Evolutionary conservation across 2,888 invertebrate genomes (phyloP).

Genomic region (Homarus gammarus): DNA sequence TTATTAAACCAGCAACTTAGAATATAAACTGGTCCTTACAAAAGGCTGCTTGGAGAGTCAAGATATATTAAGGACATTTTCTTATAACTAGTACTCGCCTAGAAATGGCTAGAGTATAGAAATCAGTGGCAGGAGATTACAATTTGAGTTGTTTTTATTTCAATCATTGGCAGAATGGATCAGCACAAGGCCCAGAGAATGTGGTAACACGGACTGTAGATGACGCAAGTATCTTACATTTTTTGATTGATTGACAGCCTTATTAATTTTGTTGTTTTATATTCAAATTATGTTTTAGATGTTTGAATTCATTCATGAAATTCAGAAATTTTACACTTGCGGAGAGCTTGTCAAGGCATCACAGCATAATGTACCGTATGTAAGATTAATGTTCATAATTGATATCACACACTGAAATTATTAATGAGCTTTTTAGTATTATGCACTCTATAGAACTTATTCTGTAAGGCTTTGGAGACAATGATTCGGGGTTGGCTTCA

Average conservation of each 20-base stretch:
- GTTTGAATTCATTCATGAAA: conserved; percentile 22
- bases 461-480: not conserved
- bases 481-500: not conserved
- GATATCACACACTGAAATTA: not conserved
- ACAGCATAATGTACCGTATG: not conserved
- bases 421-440: not conserved
- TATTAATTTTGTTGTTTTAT: conserved; percentile 10
- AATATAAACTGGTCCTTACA: too few relatives aligned
- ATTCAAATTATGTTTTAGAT: conserved; percentile 20
- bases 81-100: conserved; percentile 2
- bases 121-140: conserved; percentile 18
- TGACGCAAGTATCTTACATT: conserved; percentile 37
- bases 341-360: conserved; percentile 26
- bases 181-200: conserved; percentile 40
- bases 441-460: not conserved
- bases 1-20: too few relatives aligned
- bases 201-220: conserved; percentile 50
- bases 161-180: conserved; percentile 39
- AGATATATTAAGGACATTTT: conserved; percentile 11
- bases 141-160: conserved; percentile 32
- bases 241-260: conserved; percentile 14
- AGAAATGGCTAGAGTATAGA: conserved; percentile 15
- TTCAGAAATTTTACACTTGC: conserved; percentile 40
- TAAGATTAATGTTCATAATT: conserved; percentile 1
- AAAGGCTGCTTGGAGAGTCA: conserved; percentile 9